Percentiles rank a stretch among this genome's conserved stretches.
These are phyloP conservation scores for Bombycilla garrulus DNA, from an alignment of 2,113 vertebrate genomes.

Conservation along the genomic window DNA sequence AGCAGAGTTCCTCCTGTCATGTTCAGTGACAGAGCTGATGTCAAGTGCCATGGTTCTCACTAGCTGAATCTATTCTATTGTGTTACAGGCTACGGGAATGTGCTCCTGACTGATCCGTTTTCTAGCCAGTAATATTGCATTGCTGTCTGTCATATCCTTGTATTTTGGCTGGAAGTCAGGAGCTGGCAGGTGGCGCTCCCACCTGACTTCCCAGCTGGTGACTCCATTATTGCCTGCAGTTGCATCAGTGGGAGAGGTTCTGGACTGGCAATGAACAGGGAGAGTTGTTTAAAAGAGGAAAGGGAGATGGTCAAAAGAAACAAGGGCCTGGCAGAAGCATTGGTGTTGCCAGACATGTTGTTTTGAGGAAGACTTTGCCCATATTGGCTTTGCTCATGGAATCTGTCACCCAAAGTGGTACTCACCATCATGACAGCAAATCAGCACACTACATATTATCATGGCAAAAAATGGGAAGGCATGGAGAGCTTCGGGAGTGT, in stretches of 20 bases:
- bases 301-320: background rate
- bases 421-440: background rate
- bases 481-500: background rate
- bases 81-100: background rate
- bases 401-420: background rate
- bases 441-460: background rate
- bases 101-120: background rate
- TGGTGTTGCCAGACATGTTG: too few relatives aligned
- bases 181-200: background rate
- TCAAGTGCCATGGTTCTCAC: background rate
- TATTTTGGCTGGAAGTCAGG: background rate
- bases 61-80: background rate
- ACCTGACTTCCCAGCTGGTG: background rate
- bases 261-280: background rate
- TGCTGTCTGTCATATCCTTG: background rate
- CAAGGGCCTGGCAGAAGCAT: background rate
- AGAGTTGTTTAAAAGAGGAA: background rate
- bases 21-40: accelerated
- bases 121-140: background rate
- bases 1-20: background rate
- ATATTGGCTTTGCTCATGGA: background rate
- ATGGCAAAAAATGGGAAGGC: accelerated
- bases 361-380: background rate
- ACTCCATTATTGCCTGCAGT: background rate
- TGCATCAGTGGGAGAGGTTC: background rate